phyloP scores from a whole-genome alignment of 2,888 invertebrate genomes.

The Alloplasta piceator region DNA sequence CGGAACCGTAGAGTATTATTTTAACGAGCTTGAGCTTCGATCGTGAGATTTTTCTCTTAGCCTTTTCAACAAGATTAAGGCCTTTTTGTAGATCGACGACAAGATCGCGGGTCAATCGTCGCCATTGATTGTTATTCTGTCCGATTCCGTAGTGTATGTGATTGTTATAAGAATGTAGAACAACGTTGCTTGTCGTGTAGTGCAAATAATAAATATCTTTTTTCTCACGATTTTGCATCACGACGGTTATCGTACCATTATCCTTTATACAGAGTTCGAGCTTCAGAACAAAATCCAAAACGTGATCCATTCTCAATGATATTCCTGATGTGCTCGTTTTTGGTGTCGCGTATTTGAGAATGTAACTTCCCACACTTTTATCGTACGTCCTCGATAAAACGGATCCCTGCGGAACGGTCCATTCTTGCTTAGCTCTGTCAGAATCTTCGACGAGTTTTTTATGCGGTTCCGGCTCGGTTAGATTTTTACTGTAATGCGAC shows the following conservation, averaged over 20 bases:
- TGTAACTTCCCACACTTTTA: constrained; percentile 85
- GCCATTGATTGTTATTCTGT: constrained; percentile 87
- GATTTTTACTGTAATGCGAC: constrained; percentile 97
- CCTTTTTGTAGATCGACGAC: constrained; percentile 97
- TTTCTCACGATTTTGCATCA: constrained; percentile 90
- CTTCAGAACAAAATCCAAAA: constrained; percentile 90
- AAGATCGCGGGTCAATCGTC: constrained; percentile 93
- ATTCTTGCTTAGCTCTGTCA: constrained; percentile 87
- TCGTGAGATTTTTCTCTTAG: constrained; percentile 89
- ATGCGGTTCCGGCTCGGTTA: constrained; percentile 93
- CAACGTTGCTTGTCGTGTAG: constrained; percentile 90
- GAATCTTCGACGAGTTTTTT: constrained; percentile 90
- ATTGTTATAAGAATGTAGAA: constrained; percentile 89
- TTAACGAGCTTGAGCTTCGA: constrained; percentile 89
- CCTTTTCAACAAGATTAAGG: constrained; percentile 87
- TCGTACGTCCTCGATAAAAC: constrained; percentile 87
- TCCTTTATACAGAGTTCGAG: constrained; percentile 89
- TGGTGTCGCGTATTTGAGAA: constrained; percentile 90
- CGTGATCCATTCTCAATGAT: constrained; percentile 88
- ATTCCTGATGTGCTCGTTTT: constrained; percentile 89
- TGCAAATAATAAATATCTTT: constrained; percentile 92
- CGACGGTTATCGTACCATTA: constrained; percentile 93
- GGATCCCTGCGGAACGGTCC: constrained; percentile 90
- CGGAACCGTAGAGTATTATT: constrained; percentile 89
- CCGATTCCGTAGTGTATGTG: constrained; percentile 95